Evolutionary conservation across 2,888 invertebrate species (phyloP).

Genomic region (Malacosoma neustria): DNA sequence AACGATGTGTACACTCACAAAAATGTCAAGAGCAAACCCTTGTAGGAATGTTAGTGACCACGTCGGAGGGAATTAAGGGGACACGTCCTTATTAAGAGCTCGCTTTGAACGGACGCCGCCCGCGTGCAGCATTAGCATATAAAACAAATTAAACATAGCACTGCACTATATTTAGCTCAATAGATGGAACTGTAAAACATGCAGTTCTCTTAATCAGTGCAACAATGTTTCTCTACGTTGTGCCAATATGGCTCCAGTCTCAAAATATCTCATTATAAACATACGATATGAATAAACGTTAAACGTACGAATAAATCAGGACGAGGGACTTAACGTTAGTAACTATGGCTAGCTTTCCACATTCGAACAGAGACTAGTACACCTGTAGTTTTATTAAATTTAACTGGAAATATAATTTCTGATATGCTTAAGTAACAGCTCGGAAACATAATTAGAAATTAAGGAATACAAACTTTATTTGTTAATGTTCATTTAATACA

Average conservation of each 20-base stretch:
- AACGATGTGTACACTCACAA: constrained; percentile 44
- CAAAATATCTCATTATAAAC: constrained; percentile 21
- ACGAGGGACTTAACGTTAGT: too few species aligned
- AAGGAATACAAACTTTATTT: too few species aligned
- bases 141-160: constrained; percentile 36
- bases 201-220: constrained; percentile 16
- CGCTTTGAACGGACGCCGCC: constrained; percentile 41
- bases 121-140: constrained; percentile 46
- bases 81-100: constrained; percentile 56
- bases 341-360: too few species aligned
- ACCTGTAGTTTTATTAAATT: too few species aligned
- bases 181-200: not conserved
- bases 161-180: constrained; percentile 18
- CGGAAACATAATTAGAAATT: too few species aligned
- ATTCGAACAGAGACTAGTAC: too few species aligned
- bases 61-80: constrained; percentile 40
- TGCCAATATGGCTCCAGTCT: constrained; percentile 24
- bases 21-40: constrained; percentile 61
- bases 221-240: constrained; percentile 18
- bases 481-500: too few species aligned
- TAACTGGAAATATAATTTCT: too few species aligned
- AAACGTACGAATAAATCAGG: too few species aligned
- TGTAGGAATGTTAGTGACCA: constrained; percentile 59
- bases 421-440: too few species aligned
- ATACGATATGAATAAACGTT: constrained; percentile 23